Base-by-base conservation (phyloP, 2,888 invertebrate species). In the Campopleginae sp. region DNA sequence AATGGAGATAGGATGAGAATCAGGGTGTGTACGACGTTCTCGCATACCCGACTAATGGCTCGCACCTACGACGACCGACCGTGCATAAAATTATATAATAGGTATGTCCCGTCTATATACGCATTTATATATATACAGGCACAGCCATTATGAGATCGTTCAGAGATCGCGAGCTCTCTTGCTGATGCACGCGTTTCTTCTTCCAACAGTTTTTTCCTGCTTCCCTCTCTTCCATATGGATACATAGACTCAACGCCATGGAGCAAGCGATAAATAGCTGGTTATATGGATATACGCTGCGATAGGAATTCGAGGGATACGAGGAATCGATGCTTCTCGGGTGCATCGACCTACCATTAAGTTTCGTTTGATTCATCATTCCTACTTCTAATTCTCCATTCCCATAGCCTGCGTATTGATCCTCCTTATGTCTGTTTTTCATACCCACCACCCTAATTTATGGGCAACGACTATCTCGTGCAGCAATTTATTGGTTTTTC, bases 1-100 rank as follows among this genome's bases (percentile, higher is more conserved):
- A 31, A 68, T 51, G 58, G 78, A 78, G 68, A 70, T 58, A 79
- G 70, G 61, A 70, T 61, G 70, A 70, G 70, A 61, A 46, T 31
- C 58, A 70, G 78, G 70, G 78, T 79, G 78, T 79, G 78, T 27
- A 33, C 70, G 68, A 54, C 54, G 77, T 68, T 77, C 81, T 83
- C 80, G 86, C 85, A 86, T 88, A 83, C 85, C 61, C 81, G 54
- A 75, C 83, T 87, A 87, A 87, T 82, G 87, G 84, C 84, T 84
- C 85, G 83, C 86, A 86, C 84, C 87, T 87, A 87, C 79, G 82
- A 88, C 85, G 86, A 79, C 76, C 80, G 84, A 85, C 80, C 82
- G 80, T 85, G 84, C 80, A 87, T 86, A 83, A 86, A 86, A 88
- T 86, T 80, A 83, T 78, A 81, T 86, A 79, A 70, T 70, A 79